phyloP scores from a whole-genome alignment of 2,113 vertebrate genomes.

The Agapornis roseicollis region DNA sequence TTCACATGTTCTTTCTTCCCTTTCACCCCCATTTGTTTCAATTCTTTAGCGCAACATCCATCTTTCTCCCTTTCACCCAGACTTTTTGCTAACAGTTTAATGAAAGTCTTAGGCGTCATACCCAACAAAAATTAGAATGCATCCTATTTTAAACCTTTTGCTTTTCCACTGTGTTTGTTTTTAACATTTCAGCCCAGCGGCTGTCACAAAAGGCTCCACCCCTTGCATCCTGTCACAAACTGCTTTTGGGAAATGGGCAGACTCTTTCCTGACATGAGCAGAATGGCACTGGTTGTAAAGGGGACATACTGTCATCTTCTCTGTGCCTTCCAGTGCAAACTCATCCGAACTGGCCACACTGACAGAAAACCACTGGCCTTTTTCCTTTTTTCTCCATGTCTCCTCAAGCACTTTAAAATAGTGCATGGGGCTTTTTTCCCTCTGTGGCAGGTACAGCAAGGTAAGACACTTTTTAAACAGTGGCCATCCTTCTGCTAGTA shows the following conservation, averaged over 20 bases:
- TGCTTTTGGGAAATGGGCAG: neutral
- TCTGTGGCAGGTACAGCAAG: neutral
- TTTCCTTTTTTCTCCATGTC: neutral
- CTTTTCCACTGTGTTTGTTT: neutral
- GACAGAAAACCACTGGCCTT: neutral
- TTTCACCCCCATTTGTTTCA: neutral
- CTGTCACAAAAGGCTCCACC: neutral
- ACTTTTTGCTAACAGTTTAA: neutral
- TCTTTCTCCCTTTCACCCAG: neutral
- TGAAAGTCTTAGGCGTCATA: neutral
- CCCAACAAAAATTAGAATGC: neutral
- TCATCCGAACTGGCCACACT: neutral
- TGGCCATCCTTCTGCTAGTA: neutral
- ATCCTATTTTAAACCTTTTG: neutral
- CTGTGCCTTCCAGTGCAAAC: rapidly evolving
- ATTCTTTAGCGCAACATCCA: neutral
- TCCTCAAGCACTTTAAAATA: neutral
- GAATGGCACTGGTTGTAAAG: neutral
- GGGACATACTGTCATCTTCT: neutral
- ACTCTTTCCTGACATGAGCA: neutral
- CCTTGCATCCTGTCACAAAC: neutral
- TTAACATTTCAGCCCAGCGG: neutral
- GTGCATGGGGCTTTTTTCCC: too few relatives aligned
- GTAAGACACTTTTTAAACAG: neutral
- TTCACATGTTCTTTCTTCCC: neutral